Evolutionary conservation across 2,113 vertebrate species (phyloP).

Genomic region (Clarias batrachus): DNA sequence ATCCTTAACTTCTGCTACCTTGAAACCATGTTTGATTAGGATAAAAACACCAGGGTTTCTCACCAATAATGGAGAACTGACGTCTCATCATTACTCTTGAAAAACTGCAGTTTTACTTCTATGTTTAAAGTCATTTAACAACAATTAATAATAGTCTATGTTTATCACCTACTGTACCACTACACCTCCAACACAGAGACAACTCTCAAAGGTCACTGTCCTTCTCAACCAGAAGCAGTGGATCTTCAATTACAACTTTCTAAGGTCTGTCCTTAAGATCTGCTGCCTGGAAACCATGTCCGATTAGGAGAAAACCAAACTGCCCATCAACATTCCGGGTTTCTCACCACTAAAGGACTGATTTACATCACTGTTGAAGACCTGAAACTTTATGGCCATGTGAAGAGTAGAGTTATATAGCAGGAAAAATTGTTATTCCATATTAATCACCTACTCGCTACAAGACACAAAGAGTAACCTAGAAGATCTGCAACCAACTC

Average conservation of each 20-base stretch:
- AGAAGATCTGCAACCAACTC: not conserved
- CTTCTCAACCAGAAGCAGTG: not conserved
- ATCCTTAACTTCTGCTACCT: too few relatives aligned
- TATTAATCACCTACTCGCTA: not conserved
- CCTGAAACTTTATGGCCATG: not conserved
- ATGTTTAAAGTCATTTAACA: not conserved
- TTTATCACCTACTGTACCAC: not conserved
- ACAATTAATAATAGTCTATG: not conserved
- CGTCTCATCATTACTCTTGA: not conserved
- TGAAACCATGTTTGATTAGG: too few relatives aligned
- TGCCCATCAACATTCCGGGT: not conserved
- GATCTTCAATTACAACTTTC: not conserved
- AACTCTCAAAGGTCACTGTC: not conserved
- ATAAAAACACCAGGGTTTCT: not conserved
- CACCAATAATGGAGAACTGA: not conserved
- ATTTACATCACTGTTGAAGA: not conserved
- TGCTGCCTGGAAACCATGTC: not conserved
- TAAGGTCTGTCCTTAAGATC: not conserved
- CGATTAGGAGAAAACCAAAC: not conserved
- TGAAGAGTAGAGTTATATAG: not conserved
- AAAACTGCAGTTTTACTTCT: not conserved
- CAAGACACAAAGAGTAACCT: not conserved
- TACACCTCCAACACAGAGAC: not conserved
- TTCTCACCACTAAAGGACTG: not conserved
- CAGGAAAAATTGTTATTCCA: not conserved